Evolutionary conservation across 2,888 invertebrate genomes (phyloP).

Genomic region (Agonopterix alstromeriana): DNA sequence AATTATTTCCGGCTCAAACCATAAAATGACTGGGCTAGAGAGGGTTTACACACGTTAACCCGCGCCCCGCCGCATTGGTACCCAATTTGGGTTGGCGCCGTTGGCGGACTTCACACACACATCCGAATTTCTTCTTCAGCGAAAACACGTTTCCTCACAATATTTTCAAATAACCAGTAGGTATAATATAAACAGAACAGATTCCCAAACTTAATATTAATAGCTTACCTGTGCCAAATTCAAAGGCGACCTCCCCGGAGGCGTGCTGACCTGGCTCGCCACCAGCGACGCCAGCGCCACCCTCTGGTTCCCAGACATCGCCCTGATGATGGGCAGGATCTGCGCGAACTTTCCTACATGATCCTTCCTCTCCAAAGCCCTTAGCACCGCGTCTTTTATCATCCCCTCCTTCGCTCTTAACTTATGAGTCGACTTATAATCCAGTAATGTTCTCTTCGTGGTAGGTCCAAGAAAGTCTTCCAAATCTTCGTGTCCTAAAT

Average conservation of each 20-base stretch:
- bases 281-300: constrained; percentile 79
- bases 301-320: constrained; percentile 79
- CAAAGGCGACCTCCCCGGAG: constrained; percentile 67
- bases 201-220: too few species aligned
- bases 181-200: too few species aligned
- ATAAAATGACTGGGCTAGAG: too few species aligned
- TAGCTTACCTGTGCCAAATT: constrained; percentile 73
- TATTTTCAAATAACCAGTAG: too few species aligned
- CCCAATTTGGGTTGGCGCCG: too few species aligned
- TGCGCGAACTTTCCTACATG: constrained; percentile 78
- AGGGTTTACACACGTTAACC: too few species aligned
- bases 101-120: too few species aligned
- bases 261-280: constrained; percentile 77
- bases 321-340: constrained; percentile 79
- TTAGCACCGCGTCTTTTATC: constrained; percentile 70
- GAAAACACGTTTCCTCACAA: too few species aligned
- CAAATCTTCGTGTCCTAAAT: constrained; percentile 33
- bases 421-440: constrained; percentile 44
- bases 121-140: too few species aligned
- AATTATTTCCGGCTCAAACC: too few species aligned
- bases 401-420: constrained; percentile 58
- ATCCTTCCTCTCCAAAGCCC: constrained; percentile 76
- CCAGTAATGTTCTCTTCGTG: constrained; percentile 33
- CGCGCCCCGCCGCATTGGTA: too few species aligned
- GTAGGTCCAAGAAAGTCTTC: constrained; percentile 40